phyloP scores from a whole-genome alignment of 2,797 vertebrate genomes.

The Parauchenoglanis punctatus region DNA sequence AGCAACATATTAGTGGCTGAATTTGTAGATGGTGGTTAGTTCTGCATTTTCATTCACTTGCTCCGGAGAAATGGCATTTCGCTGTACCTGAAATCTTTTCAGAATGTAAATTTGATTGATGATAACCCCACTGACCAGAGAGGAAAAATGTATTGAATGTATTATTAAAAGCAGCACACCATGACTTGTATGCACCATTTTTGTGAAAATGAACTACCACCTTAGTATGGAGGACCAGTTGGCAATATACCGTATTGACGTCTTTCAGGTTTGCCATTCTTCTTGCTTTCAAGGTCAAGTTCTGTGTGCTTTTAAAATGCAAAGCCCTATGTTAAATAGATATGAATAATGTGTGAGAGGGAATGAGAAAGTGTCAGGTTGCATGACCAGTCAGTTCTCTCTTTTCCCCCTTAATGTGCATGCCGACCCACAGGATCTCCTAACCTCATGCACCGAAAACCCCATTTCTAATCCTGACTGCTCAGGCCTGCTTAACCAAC shows the following conservation, averaged over 20 bases:
- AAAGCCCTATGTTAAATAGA: slow-evolving; percentile 39
- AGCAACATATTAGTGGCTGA: slow-evolving; percentile 25
- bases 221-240: slow-evolving; percentile 33
- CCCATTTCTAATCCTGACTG: slow-evolving; percentile 52
- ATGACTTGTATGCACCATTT: slow-evolving; percentile 20
- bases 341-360: slow-evolving; percentile 28
- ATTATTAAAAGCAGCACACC: slow-evolving; percentile 40
- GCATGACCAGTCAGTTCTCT: slow-evolving; percentile 31
- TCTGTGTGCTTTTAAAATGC: slow-evolving; percentile 46
- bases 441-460: slow-evolving; percentile 16
- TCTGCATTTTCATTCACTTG: slow-evolving; percentile 30
- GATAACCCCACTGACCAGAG: slow-evolving; percentile 34
- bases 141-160: slow-evolving; percentile 22
- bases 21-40: slow-evolving; percentile 17
- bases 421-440: slow-evolving; percentile 37
- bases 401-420: slow-evolving; percentile 17
- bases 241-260: slow-evolving; percentile 33
- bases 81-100: slow-evolving; percentile 33
- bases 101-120: slow-evolving; percentile 45
- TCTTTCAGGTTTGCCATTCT: slow-evolving; percentile 31
- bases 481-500: slow-evolving; percentile 6
- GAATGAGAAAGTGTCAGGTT: slow-evolving; percentile 27
- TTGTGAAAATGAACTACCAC: slow-evolving; percentile 26
- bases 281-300: slow-evolving; percentile 43
- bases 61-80: slow-evolving; percentile 29